Base-by-base conservation (phyloP, 2,888 invertebrate genomes). In the Zygogramma bicolorata region DNA sequence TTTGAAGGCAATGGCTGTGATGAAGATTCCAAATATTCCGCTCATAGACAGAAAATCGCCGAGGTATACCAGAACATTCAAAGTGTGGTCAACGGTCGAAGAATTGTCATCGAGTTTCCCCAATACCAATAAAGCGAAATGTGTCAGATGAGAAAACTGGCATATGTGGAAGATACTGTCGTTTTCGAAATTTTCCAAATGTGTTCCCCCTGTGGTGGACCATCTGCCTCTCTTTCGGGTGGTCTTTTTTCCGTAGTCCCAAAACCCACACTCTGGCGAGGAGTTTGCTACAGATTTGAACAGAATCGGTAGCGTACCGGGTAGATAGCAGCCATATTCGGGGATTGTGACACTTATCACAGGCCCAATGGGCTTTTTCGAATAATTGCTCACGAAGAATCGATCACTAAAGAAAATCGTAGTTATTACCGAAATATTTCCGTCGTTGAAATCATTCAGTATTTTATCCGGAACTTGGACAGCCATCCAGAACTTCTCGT, bases 271-370 rank as follows among this genome's bases (percentile, higher is more conserved):
- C 71, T 85, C 81, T 7, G 70, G 75, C 75, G 83, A 78, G 0
- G 76, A 76, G 2, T 78, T 77, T n/a, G 86, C 72, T 25, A 59
- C 81, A 83, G 68, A 88, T 83, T 80, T 89, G 86, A 82, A 90
- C 86, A 91, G 79, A 13, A 93, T 81, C 1, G 90, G 90, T 58
- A 93, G 83, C 1, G 90, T 86, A 79, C 87, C 85, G 60, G 90
- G 86, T 20, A 92, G 86, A 83, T 90, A 90, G 0, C 88, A 85
- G 15, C 88, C 88, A 68, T 81, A 90, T 0, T 90, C 90, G 1
- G 92, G 92, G 74, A 92, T 88, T 0, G 90, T 88, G 20, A 93
- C 85, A 62, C 91, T 91, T 18, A 92, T 85, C 15, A 93, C 88
- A 40, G 89, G 88, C 77, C 76, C 73, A 20, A 59, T 65, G 20